Conservation (phyloP, 2,888 invertebrate genomes). For the Leptinotarsa juncta region DNA sequence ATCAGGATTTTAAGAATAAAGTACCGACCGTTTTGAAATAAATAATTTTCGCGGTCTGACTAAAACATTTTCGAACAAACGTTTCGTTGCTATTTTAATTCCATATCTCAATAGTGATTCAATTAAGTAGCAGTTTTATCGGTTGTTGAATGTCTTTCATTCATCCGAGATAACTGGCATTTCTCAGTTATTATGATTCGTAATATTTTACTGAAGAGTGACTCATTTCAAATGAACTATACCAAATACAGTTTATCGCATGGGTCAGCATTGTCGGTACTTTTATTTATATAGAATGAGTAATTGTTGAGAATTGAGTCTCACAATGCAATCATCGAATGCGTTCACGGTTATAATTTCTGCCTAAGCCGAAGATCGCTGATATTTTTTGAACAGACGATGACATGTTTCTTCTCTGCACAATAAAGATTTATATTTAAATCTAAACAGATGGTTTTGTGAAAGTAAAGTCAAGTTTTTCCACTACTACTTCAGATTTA, state of each 20-base stretch:
- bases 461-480: no score
- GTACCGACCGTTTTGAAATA: no score
- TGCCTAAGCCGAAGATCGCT: not conserved
- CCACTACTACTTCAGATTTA: no score
- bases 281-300: conserved; percentile 16
- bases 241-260: not conserved
- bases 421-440: no score
- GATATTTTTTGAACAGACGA: no score
- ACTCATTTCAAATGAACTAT: not conserved
- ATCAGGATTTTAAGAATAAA: no score
- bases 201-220: not conserved
- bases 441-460: no score
- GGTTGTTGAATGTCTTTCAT: not conserved
- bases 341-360: not conserved
- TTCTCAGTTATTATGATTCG: not conserved
- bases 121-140: not conserved
- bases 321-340: not conserved
- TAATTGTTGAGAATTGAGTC: conserved; percentile 4
- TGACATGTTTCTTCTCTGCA: no score
- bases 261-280: conserved; percentile 3
- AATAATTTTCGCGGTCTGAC: no score
- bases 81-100: not conserved
- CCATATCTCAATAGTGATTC: not conserved
- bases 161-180: not conserved
- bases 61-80: not conserved